phyloP scores from a whole-genome alignment of 2,797 vertebrate genomes.

The Sebastes steindachneri region DNA sequence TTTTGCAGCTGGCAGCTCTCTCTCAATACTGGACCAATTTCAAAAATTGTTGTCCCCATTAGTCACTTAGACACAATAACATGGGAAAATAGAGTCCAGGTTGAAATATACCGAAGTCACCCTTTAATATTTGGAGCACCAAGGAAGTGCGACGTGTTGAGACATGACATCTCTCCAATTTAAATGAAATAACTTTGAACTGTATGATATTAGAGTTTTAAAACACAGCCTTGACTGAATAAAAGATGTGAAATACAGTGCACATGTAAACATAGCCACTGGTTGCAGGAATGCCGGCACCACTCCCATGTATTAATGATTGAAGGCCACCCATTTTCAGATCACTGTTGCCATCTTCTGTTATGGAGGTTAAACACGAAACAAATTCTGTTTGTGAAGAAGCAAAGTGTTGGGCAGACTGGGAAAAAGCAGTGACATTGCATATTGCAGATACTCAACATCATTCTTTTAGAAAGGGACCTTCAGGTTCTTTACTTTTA shows the following conservation, averaged over 20 bases:
- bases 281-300: conserved; percentile 15
- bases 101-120: too few species aligned
- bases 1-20: too few species aligned
- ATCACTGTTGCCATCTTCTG: conserved; percentile 36
- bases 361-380: background rate
- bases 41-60: too few species aligned
- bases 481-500: background rate
- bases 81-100: too few species aligned
- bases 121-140: background rate
- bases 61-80: too few species aligned
- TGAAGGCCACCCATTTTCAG: background rate
- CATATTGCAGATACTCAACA: background rate
- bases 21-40: too few species aligned
- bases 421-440: background rate
- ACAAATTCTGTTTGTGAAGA: background rate
- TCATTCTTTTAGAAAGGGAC: background rate
- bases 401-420: background rate
- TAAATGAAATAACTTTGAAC: background rate
- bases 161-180: background rate
- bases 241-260: background rate
- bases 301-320: background rate
- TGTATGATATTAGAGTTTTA: background rate
- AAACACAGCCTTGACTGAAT: background rate
- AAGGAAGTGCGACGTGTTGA: background rate
- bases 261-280: conserved; percentile 30